phyloP scores from a whole-genome alignment of 2,797 vertebrate genomes.

The Vultur gryphus region DNA sequence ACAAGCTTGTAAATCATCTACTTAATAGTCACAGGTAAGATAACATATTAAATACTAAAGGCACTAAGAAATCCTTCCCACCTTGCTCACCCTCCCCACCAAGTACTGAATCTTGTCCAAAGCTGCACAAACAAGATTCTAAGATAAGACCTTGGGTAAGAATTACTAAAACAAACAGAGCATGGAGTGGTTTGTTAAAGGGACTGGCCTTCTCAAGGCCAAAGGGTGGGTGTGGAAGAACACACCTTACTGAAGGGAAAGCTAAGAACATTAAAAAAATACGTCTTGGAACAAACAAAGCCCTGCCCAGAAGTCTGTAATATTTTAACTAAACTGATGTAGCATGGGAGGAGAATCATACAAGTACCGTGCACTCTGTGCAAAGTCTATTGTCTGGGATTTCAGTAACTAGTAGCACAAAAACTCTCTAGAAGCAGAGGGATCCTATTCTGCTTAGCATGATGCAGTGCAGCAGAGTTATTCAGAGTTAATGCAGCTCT shows the following conservation, averaged over 20 bases:
- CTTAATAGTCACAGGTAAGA: not conserved
- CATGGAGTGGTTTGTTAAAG: not conserved
- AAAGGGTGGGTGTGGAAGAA: not conserved
- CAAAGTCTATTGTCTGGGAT: not conserved
- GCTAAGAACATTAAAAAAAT: not conserved
- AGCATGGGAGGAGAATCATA: not conserved
- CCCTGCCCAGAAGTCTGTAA: not conserved
- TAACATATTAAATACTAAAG: slow-evolving; percentile 10
- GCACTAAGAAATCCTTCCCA: not conserved
- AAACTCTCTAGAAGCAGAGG: not conserved
- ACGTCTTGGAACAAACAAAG: not conserved
- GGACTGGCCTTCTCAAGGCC: slow-evolving; percentile 33
- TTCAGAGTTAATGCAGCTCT: not conserved
- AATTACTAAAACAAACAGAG: slow-evolving; percentile 54
- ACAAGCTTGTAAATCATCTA: slow-evolving; percentile 48
- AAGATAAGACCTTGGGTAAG: slow-evolving; percentile 59
- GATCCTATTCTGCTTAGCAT: not conserved
- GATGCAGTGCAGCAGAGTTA: not conserved
- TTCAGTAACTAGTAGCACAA: not conserved
- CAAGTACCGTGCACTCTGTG: rapidly evolving
- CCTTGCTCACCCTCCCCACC: not conserved
- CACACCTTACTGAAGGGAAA: not conserved
- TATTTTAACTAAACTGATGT: not conserved
- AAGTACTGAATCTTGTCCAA: slow-evolving; percentile 29
- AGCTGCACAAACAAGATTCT: slow-evolving; percentile 62